Conservation (phyloP, 1,140 invertebrate species). For the Bathynomus jamesi region DNA sequence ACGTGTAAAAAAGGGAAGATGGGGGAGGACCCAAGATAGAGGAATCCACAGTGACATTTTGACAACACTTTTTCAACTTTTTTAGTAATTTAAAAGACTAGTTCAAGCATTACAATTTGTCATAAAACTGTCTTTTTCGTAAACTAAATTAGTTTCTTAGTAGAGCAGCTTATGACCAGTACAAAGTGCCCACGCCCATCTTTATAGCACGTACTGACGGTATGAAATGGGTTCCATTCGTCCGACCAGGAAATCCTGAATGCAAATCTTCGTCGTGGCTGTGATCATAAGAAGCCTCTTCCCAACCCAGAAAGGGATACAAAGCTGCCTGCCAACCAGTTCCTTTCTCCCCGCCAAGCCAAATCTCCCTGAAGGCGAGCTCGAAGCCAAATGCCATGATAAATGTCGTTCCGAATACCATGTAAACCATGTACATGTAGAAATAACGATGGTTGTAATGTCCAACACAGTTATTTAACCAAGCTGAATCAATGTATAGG, state of each 20-base stretch:
- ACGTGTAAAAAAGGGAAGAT: too few species aligned
- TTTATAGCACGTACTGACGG: slow-evolving; percentile 52
- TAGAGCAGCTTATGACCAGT: too few species aligned
- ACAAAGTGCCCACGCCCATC: too few species aligned
- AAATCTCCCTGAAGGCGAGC: slow-evolving; percentile 67
- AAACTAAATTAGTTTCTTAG: too few species aligned
- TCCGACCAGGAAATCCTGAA: slow-evolving; percentile 57
- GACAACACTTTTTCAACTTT: too few species aligned
- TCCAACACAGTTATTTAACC: slow-evolving; percentile 96
- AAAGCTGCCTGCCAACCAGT: slow-evolving; percentile 39
- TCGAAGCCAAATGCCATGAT: slow-evolving; percentile 76
- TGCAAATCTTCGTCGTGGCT: slow-evolving; percentile 47
- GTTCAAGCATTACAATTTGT: too few species aligned
- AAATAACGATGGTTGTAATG: slow-evolving; percentile 91
- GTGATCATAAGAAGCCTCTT: slow-evolving; percentile 53
- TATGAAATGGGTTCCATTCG: slow-evolving; percentile 65
- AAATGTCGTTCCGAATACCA: slow-evolving; percentile 75
- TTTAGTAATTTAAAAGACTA: too few species aligned
- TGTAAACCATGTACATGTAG: slow-evolving; percentile 86
- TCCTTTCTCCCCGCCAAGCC: slow-evolving; percentile 47
- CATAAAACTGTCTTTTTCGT: too few species aligned
- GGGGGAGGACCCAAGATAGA: too few species aligned
- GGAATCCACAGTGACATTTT: too few species aligned
- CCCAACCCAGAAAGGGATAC: slow-evolving; percentile 37
- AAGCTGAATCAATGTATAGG: slow-evolving; percentile 52